Conservation (phyloP, 2,888 invertebrate species). For the Allacma fusca region DNA sequence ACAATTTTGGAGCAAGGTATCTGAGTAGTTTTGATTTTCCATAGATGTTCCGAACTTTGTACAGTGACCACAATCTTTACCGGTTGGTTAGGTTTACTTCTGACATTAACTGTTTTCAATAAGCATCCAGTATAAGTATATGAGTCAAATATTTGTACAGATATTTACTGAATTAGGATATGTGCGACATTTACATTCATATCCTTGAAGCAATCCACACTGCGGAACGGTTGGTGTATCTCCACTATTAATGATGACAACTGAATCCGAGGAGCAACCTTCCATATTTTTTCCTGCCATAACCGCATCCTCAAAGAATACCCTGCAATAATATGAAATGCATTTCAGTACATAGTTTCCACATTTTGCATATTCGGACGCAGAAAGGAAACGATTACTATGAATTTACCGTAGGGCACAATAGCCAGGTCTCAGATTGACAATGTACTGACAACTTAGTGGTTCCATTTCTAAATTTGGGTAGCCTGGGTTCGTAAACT, state of each 20-base stretch:
- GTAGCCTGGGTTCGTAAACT: slow-evolving; percentile 55
- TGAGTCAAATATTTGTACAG: too few relatives aligned
- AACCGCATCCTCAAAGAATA: slow-evolving; percentile 54
- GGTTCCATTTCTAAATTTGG: slow-evolving; percentile 53
- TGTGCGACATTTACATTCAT: slow-evolving; percentile 50
- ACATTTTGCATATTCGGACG: background rate
- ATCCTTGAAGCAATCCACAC: slow-evolving; percentile 58
- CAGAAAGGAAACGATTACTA: too few relatives aligned
- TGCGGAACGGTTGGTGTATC: slow-evolving; percentile 54
- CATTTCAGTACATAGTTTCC: too few relatives aligned
- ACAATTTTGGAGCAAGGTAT: slow-evolving; percentile 50
- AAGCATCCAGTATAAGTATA: too few relatives aligned
- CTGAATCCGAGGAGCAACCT: slow-evolving; percentile 54
- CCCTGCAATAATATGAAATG: too few relatives aligned
- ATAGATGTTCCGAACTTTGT: slow-evolving; percentile 55
- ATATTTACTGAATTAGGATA: too few relatives aligned
- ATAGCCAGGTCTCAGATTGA: slow-evolving; percentile 50
- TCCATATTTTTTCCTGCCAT: slow-evolving; percentile 51
- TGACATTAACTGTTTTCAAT: slow-evolving; percentile 49
- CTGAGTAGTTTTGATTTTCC: slow-evolving; percentile 55
- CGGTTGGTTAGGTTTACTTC: slow-evolving; percentile 35
- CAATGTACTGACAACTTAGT: slow-evolving; percentile 50
- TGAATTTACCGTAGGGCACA: slow-evolving; percentile 54
- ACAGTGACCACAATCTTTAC: slow-evolving; percentile 52
- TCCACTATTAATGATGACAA: slow-evolving; percentile 51